Evolutionary conservation across 2,797 vertebrate species (phyloP), one percentile per base, ranked within the genome.

Genomic region (Amblyopsis hoosieri): DNA sequence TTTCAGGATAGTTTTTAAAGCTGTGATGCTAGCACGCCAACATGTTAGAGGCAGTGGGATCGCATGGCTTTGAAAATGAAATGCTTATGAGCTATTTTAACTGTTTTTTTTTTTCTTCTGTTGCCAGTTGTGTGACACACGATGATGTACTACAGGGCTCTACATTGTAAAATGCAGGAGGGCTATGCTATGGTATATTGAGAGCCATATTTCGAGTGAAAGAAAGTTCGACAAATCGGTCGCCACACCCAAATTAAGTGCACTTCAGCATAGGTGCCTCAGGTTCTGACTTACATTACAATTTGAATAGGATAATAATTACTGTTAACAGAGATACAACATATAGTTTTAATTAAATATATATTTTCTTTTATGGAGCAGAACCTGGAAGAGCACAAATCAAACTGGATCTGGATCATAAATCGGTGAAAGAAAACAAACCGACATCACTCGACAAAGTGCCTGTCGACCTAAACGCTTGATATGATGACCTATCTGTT

Each of bases 231-330:
- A 86, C 79, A 80, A 90, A 90, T 89, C 79, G 71, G 67, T 80
- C 71, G 83, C 70, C 58, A 67, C 71, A 71, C 76, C 86, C 69
- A 89, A 85, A 81, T 84, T 82, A 95, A 94, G 93, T 95, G 93
- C 93, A 92, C 93, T 95, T 95, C 90, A 71, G 75, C 91, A 91
- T 76, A 79, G 91, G 94, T 95, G 94, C 94, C 94, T 94, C 86
- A 74, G 42, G 79, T 87, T 89, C 84, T 77, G 78, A 13, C 82
- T 73, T 82, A 77, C 73, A 65, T 82, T 81, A 29, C 70, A 81
- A 48, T 64, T 57, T 45, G 0, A 77, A 66, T 54, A 71, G 79
- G 66, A 54, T 51, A 67, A 64, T 15, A 45, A 74, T 74, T 79
- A 80, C 87, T 89, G 84, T 90, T 85, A 88, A 77, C 68, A 80